Evolutionary conservation across 2,113 vertebrate genomes (phyloP).

Genomic region (Scytalopus superciliaris): DNA sequence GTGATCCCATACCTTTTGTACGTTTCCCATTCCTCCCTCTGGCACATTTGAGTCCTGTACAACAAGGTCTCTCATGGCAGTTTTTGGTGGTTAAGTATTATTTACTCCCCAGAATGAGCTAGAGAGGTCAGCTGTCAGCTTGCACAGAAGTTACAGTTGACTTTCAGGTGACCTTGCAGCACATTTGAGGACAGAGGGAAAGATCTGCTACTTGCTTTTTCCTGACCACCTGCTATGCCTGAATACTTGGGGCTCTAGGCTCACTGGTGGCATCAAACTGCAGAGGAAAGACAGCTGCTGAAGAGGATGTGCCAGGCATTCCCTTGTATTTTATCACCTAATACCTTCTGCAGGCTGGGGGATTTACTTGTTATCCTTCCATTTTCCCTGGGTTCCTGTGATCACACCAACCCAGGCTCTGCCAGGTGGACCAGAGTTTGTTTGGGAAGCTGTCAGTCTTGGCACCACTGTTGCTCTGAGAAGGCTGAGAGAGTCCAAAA

Average conservation of each 20-base stretch:
- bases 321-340: neutral
- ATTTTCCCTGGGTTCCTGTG: neutral
- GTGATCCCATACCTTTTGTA: neutral
- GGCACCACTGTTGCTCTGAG: neutral
- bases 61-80: neutral
- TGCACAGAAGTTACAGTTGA: neutral
- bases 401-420: neutral
- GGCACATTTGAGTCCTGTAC: neutral
- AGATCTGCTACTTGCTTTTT: neutral
- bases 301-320: neutral
- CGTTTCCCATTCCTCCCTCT: neutral
- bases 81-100: neutral
- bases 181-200: neutral
- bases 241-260: neutral
- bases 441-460: constrained; percentile 3
- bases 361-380: neutral
- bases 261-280: neutral
- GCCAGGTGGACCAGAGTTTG: neutral
- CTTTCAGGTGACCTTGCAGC: neutral
- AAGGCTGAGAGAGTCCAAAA: neutral
- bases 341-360: neutral
- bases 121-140: neutral
- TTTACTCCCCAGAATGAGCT: neutral
- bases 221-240: neutral
- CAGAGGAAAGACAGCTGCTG: neutral